phyloP scores from a whole-genome alignment of 2,113 vertebrate genomes.

The Muntiacus muntjak region DNA sequence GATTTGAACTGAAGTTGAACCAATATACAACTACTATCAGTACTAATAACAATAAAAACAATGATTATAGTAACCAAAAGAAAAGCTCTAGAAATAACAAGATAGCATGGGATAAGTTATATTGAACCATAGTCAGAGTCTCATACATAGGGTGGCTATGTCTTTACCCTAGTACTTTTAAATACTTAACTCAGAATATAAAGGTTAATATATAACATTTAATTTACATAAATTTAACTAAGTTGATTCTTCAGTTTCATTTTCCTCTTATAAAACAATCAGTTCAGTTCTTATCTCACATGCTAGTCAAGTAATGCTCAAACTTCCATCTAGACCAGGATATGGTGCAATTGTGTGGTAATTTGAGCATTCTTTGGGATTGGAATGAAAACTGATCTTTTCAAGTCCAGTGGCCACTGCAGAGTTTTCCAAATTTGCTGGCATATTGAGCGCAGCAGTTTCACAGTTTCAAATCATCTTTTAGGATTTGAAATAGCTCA shows the following conservation, averaged over 20 bases:
- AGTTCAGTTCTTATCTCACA: no score
- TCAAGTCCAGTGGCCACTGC: no score
- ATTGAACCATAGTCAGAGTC: background rate
- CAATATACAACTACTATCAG: background rate
- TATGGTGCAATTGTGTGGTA: no score
- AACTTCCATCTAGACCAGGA: no score
- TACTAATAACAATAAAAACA: background rate
- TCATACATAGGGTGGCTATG: background rate
- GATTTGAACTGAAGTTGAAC: background rate
- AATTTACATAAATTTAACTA: background rate
- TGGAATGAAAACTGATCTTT: no score
- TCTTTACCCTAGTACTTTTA: background rate
- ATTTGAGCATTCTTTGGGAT: no score
- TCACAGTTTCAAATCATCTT: no score
- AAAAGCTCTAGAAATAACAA: background rate
- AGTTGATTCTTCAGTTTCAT: background rate
- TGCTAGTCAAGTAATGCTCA: no score
- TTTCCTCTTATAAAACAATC: background rate
- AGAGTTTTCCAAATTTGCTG: no score
- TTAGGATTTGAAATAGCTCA: no score
- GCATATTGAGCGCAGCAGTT: no score
- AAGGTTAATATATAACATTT: background rate
- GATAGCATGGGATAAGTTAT: background rate
- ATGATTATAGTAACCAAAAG: background rate
- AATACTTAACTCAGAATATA: background rate